phyloP scores from a whole-genome alignment of 1,140 invertebrate species.

The Brachystomella parvula region DNA sequence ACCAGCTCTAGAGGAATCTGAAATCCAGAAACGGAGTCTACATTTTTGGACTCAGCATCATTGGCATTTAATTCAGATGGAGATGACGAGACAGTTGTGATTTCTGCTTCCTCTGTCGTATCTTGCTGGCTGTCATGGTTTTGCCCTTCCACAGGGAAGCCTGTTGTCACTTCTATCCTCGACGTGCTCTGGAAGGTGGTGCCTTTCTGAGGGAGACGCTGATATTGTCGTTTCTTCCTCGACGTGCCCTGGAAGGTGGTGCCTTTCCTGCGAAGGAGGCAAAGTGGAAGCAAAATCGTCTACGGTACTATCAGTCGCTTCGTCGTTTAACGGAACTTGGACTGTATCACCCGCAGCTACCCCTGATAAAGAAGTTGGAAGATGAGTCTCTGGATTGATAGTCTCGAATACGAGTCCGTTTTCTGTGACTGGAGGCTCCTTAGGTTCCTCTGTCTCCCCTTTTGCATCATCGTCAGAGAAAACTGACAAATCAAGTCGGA shows the following conservation, averaged over 20 bases:
- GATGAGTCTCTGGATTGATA: constrained; percentile 34
- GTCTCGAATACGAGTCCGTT: constrained; percentile 48
- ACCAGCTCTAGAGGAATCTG: not conserved
- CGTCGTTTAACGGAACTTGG: not conserved
- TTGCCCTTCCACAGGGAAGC: not conserved
- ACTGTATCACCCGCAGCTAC: not conserved
- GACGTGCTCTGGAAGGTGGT: not conserved
- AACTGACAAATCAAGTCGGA: constrained; percentile 25
- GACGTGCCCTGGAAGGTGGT: constrained; percentile 9
- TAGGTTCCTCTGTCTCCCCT: not conserved
- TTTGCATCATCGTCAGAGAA: constrained; percentile 17
- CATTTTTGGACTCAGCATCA: too few relatives aligned
- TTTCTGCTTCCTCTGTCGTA: not conserved
- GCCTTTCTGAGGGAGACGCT: not conserved
- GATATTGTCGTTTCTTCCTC: constrained; percentile 3
- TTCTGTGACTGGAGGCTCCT: not conserved
- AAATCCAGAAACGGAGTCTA: too few relatives aligned
- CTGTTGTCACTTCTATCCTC: not conserved
- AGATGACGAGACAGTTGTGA: not conserved
- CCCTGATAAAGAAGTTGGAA: not conserved
- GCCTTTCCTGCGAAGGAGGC: not conserved
- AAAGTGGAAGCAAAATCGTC: constrained; percentile 4
- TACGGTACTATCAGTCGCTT: not conserved
- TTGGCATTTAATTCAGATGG: not conserved
- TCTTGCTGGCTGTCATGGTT: not conserved